Conservation (phyloP, 2,113 vertebrate genomes). For the Scomber japonicus region DNA sequence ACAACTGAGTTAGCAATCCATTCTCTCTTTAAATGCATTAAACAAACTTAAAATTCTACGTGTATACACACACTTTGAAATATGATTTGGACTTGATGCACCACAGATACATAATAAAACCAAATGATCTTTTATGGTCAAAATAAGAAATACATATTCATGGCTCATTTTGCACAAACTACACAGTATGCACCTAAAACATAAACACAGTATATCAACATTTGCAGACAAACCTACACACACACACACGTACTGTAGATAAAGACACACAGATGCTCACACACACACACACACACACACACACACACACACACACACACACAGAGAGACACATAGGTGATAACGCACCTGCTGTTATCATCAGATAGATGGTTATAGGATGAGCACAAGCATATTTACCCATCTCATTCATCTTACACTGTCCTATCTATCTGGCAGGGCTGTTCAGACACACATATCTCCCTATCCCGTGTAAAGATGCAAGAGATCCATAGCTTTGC, state of each 20-base stretch:
- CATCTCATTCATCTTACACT: slow-evolving; percentile 79
- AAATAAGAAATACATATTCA: not conserved
- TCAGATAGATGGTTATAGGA: slow-evolving; percentile 67
- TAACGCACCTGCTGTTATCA: slow-evolving; percentile 66
- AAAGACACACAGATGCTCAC: slow-evolving; percentile 16
- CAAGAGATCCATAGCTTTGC: slow-evolving; percentile 55
- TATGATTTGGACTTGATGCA: not conserved
- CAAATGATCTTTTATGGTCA: not conserved
- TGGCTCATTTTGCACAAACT: not conserved
- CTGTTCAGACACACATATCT: slow-evolving; percentile 60
- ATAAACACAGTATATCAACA: slow-evolving; percentile 7
- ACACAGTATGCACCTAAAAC: not conserved
- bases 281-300: not conserved
- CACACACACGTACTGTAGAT: not conserved
- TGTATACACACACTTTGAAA: not conserved
- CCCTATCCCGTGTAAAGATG: slow-evolving; percentile 56
- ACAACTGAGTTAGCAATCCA: not conserved
- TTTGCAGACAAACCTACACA: slow-evolving; percentile 24
- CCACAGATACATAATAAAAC: not conserved
- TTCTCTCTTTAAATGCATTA: not conserved
- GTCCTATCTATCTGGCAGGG: slow-evolving; percentile 66
- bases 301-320: slow-evolving; percentile 1
- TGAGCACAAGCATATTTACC: slow-evolving; percentile 76
- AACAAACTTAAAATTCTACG: too few relatives aligned
- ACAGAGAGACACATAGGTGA: slow-evolving; percentile 33